phyloP scores from a whole-genome alignment of 2,888 invertebrate species.

The Bellardia bayeri region DNA sequence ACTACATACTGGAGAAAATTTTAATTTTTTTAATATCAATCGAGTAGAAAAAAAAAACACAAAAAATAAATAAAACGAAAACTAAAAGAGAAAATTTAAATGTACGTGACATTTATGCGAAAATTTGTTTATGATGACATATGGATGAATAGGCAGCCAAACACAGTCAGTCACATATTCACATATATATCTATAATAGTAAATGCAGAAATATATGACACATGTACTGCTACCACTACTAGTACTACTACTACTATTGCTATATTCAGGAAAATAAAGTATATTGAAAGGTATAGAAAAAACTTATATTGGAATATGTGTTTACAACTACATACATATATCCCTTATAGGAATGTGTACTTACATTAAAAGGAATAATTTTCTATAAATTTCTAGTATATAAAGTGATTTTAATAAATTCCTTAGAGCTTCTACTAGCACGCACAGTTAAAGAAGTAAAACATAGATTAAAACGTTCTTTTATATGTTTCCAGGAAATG shows the following conservation, averaged over 20 bases:
- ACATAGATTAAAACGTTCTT: constrained; percentile 40
- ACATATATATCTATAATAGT: neutral
- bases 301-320: neutral
- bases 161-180: constrained; percentile 5
- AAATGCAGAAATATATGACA: neutral
- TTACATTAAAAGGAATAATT: constrained; percentile 52
- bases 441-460: constrained; percentile 30
- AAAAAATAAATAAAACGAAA: neutral
- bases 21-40: constrained; percentile 34
- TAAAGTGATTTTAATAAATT: constrained; percentile 71
- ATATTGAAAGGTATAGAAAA: constrained; percentile 23
- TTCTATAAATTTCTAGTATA: constrained; percentile 54
- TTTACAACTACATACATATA: neutral
- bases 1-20: constrained; percentile 16
- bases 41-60: neutral
- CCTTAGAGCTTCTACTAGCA: constrained; percentile 50
- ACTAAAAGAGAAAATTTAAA: constrained; percentile 76
- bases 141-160: constrained; percentile 48
- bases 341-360: neutral
- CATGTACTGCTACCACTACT: neutral
- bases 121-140: constrained; percentile 75
- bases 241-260: too few species aligned
- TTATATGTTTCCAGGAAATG: constrained; percentile 68
- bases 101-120: constrained; percentile 84
- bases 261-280: too few species aligned